These are phyloP conservation scores for Oreochromis mossambicus DNA, from an alignment of 2,797 vertebrate species.

Conservation along the genomic window DNA sequence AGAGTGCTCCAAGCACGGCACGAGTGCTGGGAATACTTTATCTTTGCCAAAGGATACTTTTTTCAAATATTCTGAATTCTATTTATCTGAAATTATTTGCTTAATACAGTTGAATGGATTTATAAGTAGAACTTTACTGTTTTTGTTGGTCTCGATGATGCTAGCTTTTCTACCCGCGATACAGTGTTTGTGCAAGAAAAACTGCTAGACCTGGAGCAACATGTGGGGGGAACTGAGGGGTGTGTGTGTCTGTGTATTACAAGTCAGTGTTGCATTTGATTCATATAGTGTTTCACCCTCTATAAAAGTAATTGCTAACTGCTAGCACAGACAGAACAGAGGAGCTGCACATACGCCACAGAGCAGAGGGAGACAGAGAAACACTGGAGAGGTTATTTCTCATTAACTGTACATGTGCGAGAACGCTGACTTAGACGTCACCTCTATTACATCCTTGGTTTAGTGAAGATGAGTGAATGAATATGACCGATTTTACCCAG, in stretches of 20 bases:
- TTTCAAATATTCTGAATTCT: background rate
- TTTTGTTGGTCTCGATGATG: background rate
- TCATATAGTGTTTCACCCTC: background rate
- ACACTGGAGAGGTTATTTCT: background rate
- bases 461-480: background rate
- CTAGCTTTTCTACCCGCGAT: rapidly evolving
- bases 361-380: background rate
- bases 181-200: background rate
- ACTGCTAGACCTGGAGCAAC: background rate
- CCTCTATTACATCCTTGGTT: rapidly evolving
- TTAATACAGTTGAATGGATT: background rate
- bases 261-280: background rate
- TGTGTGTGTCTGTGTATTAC: background rate
- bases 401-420: background rate
- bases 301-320: background rate
- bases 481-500: background rate
- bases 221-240: background rate
- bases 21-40: background rate
- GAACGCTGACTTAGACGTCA: rapidly evolving
- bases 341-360: background rate
- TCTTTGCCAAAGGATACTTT: background rate
- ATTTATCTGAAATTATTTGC: background rate
- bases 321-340: background rate
- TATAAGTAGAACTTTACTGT: background rate
- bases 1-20: background rate